Base-by-base conservation (phyloP, 92 coral and sea anemone species). In the Palythoa caribaeorum region DNA sequence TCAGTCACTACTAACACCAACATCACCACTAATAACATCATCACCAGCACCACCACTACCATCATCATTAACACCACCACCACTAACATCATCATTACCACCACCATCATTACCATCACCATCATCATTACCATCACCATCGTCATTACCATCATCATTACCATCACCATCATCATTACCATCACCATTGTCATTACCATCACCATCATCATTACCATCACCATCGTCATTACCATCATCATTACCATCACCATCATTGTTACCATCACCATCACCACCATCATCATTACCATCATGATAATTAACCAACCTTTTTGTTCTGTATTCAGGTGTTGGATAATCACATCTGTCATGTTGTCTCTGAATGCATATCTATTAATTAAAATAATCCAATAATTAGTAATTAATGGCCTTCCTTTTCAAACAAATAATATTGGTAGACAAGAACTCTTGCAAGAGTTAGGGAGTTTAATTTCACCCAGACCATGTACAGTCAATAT, bases 321-420 rank as follows among this genome's bases (percentile, higher is more conserved):
- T n/a, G 99, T 95, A 14, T 90, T 93, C 87, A 96, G 80, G 83
- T 96, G 99, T 83, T 96, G 99, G 70, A 96, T 95, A 68, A 96
- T 96, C 7, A 96, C 99, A 87, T 96, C 99, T 12, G 99, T 96
- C 99, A 96, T 96, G 85, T 94, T 96, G 87, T 96, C 99, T 28
- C 99, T 92, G 83, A 90, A 96, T 16, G 99, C 99, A 84, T 96
- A 96, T 83, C 99, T 96, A 77, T 5, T 10, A 15, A 35, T 38
- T 5, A 77, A 20, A 53, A 53, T 39, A 77, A 3, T 44, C 6
- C 6, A 44, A 8, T 44, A 44, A 44, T 44, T 8, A 44, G 28
- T 44, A 2, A 44, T 5, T 8, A 44, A 44, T 44, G 6, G 50
- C 50, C 50, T 44, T 44, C 50, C 50, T 44, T 44, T 44, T 44